A percentile compares a stretch with the other conserved stretches of the same genome.
Evolutionary conservation across 2,888 invertebrate species (phyloP).

Genomic region (Pandemis cinnamomeana): DNA sequence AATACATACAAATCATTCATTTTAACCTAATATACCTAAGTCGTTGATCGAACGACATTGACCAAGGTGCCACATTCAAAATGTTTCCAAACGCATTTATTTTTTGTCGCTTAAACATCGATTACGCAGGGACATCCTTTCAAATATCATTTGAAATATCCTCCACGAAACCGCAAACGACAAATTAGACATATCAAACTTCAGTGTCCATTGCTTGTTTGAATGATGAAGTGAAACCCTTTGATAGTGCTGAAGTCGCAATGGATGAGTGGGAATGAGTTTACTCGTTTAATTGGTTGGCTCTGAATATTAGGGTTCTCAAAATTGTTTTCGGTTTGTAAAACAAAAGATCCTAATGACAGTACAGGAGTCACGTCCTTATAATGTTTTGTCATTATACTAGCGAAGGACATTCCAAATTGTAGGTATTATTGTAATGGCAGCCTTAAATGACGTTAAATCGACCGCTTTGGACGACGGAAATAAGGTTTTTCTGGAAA

Average conservation of each 20-base stretch:
- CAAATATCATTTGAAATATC: constrained; percentile 55
- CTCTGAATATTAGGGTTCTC: constrained; percentile 26
- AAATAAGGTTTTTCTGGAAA: constrained; percentile 71
- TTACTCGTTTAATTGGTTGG: neutral
- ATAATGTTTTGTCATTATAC: constrained; percentile 69
- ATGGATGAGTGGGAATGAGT: neutral
- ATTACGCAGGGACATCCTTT: constrained; percentile 52
- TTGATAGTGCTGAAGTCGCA: neutral
- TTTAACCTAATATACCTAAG: neutral
- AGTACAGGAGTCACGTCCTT: constrained; percentile 77
- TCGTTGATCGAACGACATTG: constrained; percentile 3
- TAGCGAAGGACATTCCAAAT: constrained; percentile 70
- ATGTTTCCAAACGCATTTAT: constrained; percentile 9
- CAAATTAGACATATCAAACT: neutral
- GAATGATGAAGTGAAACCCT: no score
- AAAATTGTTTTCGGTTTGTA: constrained; percentile 39
- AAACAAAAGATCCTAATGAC: constrained; percentile 69
- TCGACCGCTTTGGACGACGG: constrained; percentile 71
- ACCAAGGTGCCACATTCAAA: constrained; percentile 16
- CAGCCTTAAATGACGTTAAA: constrained; percentile 72
- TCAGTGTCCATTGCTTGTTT: constrained; percentile 1
- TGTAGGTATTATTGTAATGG: constrained; percentile 71
- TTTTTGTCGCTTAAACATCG: constrained; percentile 39
- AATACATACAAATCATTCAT: no score
- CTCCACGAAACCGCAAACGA: constrained; percentile 38